phyloP scores from a whole-genome alignment of 2,113 vertebrate genomes.

The Ovibos moschatus region DNA sequence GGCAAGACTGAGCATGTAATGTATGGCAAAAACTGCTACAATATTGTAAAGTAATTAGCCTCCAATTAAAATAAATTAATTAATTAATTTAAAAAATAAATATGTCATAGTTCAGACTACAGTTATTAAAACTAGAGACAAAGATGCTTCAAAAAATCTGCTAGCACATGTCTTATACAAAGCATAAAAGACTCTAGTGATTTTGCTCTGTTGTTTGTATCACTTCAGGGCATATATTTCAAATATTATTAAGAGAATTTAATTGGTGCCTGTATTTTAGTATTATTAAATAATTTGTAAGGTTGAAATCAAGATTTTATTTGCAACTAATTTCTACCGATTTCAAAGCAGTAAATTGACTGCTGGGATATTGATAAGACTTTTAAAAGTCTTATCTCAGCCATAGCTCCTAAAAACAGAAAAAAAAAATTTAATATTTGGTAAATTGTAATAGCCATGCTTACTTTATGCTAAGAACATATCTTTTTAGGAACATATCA shows the following conservation, averaged over 20 bases:
- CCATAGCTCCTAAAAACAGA: not conserved
- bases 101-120: not conserved
- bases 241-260: not conserved
- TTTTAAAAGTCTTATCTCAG: not conserved
- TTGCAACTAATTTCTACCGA: not conserved
- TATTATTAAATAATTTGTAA: constrained; percentile 22
- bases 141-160: not conserved
- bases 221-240: not conserved
- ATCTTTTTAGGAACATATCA: not conserved
- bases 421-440: not conserved
- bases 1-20: not conserved
- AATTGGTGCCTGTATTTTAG: not conserved
- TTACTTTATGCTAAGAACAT: not conserved
- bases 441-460: not conserved
- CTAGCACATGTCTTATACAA: not conserved
- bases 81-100: not conserved
- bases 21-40: not conserved
- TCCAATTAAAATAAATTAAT: not conserved
- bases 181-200: not conserved
- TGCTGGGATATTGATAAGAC: not conserved
- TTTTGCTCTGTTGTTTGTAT: not conserved
- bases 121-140: not conserved
- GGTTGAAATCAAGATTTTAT: constrained; percentile 22
- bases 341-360: not conserved
- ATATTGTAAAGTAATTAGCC: not conserved